Percentiles rank a stretch among this genome's conserved stretches.
Evolutionary conservation across 2,888 invertebrate species (phyloP).

Genomic region (Euphydryas editha): DNA sequence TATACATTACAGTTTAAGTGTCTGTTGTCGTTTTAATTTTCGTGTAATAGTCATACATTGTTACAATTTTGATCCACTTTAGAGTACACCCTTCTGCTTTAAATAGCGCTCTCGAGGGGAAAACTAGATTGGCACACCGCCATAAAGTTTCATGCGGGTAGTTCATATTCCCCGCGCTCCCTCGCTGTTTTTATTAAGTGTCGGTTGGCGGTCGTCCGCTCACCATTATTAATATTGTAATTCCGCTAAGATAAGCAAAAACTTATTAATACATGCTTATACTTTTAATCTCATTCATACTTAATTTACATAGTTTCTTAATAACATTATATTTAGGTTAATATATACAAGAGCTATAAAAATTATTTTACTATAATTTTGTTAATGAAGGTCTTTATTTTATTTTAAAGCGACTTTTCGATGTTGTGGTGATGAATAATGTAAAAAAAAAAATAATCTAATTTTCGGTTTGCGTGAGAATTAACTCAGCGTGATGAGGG

Average conservation of each 20-base stretch:
- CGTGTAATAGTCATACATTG: constrained; percentile 34
- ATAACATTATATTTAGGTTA: not conserved
- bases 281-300: constrained; percentile 7
- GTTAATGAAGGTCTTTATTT: not conserved
- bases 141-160: constrained; percentile 75
- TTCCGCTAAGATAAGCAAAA: constrained; percentile 61
- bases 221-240: constrained; percentile 73
- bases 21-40: constrained; percentile 35
- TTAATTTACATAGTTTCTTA: constrained; percentile 8
- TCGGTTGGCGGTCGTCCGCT: constrained; percentile 55
- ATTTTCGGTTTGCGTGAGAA: constrained; percentile 25
- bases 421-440: not conserved
- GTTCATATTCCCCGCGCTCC: constrained; percentile 56
- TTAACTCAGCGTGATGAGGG: constrained; percentile 27
- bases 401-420: not conserved
- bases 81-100: constrained; percentile 66
- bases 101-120: constrained; percentile 67
- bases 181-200: constrained; percentile 49
- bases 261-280: constrained; percentile 16
- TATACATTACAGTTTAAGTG: constrained; percentile 18
- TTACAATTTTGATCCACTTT: constrained; percentile 58
- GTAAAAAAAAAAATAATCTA: not conserved
- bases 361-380: not conserved
- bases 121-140: constrained; percentile 73
- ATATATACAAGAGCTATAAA: not conserved